Evolutionary conservation across 1,140 invertebrate species (phyloP).

Genomic region (Phymorhynchus buccinoides): DNA sequence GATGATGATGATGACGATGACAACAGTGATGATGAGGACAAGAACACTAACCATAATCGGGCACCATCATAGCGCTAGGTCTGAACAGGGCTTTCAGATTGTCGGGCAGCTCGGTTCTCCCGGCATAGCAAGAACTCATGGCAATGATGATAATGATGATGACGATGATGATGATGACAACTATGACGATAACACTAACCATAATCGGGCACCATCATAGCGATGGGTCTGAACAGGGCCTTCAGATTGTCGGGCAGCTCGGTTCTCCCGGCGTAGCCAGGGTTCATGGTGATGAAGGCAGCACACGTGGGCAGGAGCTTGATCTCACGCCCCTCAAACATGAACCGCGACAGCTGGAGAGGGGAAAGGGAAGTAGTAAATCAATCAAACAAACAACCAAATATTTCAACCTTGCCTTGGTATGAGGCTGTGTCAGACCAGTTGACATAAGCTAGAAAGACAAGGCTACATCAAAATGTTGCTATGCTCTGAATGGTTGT

Average conservation of each 20-base stretch:
- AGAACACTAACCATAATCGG: conserved; percentile 88
- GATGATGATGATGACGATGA: no score
- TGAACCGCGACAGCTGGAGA: conserved; percentile 68
- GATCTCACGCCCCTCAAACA: conserved; percentile 75
- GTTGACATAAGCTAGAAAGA: no score
- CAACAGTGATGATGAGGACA: no score
- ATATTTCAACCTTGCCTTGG: no score
- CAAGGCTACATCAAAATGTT: no score
- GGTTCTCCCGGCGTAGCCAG: conserved; percentile 89
- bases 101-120: conserved; percentile 77
- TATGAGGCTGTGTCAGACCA: no score
- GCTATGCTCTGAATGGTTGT: no score
- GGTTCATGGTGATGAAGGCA: conserved; percentile 79
- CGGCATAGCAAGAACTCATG: conserved; percentile 88
- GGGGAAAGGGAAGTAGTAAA: neutral
- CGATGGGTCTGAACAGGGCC: conserved; percentile 88
- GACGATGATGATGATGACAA: no score
- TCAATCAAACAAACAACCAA: no score
- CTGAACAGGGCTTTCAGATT: conserved; percentile 87
- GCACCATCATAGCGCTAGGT: conserved; percentile 94
- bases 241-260: conserved; percentile 75
- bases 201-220: conserved; percentile 96
- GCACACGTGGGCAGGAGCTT: conserved; percentile 72
- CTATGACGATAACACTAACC: no score
- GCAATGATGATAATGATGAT: no score